Percentiles rank a stretch among this genome's conserved stretches.
Conservation (phyloP, 2,113 vertebrate genomes). For the Sclerurus mexicanus region DNA sequence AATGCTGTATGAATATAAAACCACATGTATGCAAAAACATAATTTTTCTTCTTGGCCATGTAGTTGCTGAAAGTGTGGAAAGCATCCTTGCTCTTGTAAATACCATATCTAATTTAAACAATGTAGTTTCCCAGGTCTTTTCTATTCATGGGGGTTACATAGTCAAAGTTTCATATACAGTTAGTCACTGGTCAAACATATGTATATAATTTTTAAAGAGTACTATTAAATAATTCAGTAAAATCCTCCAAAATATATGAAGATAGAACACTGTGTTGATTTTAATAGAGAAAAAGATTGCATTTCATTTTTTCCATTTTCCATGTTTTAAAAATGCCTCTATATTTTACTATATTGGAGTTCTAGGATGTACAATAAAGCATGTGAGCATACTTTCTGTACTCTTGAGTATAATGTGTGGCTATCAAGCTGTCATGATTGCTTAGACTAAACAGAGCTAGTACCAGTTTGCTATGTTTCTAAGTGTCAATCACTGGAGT, state of each 20-base stretch:
- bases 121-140: neutral
- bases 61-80: neutral
- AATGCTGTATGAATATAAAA: neutral
- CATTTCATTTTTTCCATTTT: neutral
- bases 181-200: accelerated
- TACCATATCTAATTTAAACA: neutral
- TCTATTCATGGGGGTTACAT: neutral
- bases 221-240: neutral
- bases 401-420: accelerated
- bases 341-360: neutral
- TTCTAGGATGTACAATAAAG: neutral
- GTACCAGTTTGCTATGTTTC: neutral
- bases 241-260: neutral
- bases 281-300: neutral
- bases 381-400: accelerated
- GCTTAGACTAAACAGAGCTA: neutral
- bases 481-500: neutral
- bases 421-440: neutral
- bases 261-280: neutral
- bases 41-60: neutral
- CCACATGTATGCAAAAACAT: accelerated
- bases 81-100: neutral
- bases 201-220: neutral
- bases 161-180: neutral
- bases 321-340: neutral